Percentiles rank a stretch among this genome's conserved stretches.
phyloP scores from a whole-genome alignment of 2,113 vertebrate genomes.

The Conger conger region DNA sequence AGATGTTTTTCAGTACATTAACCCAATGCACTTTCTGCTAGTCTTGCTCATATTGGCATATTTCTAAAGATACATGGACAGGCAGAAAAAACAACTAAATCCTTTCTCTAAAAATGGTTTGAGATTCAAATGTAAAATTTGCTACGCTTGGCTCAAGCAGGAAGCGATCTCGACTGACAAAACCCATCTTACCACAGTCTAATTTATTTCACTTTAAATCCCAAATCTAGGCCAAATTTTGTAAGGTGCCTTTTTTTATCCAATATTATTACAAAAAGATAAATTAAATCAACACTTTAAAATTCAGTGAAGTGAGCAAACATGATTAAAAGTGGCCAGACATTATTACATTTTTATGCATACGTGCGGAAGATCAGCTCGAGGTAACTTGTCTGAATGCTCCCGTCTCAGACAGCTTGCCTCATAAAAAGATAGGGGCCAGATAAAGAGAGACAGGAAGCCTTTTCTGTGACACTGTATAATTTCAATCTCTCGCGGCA shows the following conservation, averaged over 20 bases:
- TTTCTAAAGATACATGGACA: no score
- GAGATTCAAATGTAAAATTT: no score
- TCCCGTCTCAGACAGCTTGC: neutral
- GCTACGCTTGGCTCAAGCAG: no score
- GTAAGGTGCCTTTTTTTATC: neutral
- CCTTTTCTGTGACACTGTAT: slow-evolving; percentile 42
- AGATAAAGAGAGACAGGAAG: neutral
- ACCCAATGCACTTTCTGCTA: no score
- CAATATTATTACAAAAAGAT: neutral
- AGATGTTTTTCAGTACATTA: no score
- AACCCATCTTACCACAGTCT: neutral
- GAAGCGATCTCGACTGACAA: no score
- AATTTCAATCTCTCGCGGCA: slow-evolving; percentile 53
- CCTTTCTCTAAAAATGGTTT: no score
- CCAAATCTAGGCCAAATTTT: neutral
- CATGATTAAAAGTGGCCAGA: neutral
- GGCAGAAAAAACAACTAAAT: no score
- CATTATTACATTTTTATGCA: no score
- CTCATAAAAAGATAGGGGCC: neutral
- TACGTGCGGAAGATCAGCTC: neutral
- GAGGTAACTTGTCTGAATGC: neutral
- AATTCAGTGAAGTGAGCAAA: neutral
- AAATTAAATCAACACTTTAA: neutral
- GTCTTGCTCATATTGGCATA: no score
- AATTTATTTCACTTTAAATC: neutral